phyloP scores from a whole-genome alignment of 1,140 invertebrate species.

The Lordiphosa mommai region DNA sequence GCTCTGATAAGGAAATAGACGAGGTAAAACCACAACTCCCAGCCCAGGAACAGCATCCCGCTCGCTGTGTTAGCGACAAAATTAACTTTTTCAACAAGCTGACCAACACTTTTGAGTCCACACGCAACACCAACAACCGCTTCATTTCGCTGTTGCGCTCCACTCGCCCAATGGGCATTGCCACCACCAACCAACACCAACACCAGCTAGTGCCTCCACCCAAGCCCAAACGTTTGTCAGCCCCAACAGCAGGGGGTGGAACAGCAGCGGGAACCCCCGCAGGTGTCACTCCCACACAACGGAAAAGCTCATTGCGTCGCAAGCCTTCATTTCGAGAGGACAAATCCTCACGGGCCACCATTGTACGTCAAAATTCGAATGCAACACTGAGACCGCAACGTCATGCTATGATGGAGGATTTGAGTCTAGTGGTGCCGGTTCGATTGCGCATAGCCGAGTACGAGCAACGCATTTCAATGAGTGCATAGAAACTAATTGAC shows the following conservation, averaged over 20 bases:
- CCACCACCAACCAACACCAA: slow-evolving; percentile 34
- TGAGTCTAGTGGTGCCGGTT: slow-evolving; percentile 68
- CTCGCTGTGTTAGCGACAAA: slow-evolving; percentile 60
- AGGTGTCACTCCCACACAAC: slow-evolving; percentile 54
- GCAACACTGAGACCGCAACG: slow-evolving; percentile 54
- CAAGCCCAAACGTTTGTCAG: slow-evolving; percentile 56
- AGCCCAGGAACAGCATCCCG: neutral
- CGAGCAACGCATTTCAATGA: slow-evolving; percentile 70
- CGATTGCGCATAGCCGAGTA: slow-evolving; percentile 69
- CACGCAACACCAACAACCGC: slow-evolving; percentile 30
- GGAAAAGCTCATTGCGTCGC: slow-evolving; percentile 59
- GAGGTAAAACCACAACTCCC: slow-evolving; percentile 2
- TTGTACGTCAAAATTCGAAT: slow-evolving; percentile 55
- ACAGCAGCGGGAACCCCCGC: neutral
- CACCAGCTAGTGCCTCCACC: slow-evolving; percentile 39
- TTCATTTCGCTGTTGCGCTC: slow-evolving; percentile 65
- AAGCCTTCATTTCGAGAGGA: slow-evolving; percentile 53
- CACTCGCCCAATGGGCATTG: slow-evolving; percentile 34
- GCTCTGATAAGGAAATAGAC: slow-evolving; percentile 22
- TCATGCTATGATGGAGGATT: slow-evolving; percentile 69
- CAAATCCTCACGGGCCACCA: slow-evolving; percentile 61
- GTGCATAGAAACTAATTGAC: slow-evolving; percentile 17
- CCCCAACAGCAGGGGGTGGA: neutral
- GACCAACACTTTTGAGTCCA: slow-evolving; percentile 62
- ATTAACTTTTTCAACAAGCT: slow-evolving; percentile 73